phyloP scores from a whole-genome alignment of 2,888 invertebrate species.

The Dryococelus australis region DNA sequence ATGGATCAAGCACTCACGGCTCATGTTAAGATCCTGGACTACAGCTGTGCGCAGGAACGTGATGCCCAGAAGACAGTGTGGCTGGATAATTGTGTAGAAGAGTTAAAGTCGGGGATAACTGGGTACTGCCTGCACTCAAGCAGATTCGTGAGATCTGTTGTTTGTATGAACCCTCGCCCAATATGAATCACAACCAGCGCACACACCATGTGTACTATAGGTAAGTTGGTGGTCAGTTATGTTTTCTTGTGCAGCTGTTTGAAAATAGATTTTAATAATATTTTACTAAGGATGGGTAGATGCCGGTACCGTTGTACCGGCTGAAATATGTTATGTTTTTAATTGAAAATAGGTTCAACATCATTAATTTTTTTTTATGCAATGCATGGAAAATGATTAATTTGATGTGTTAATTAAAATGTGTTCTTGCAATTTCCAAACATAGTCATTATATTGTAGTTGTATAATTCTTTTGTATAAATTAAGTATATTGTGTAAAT shows the following conservation, averaged over 20 bases:
- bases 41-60: slow-evolving; percentile 96
- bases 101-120: slow-evolving; percentile 85
- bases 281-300: no score
- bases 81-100: slow-evolving; percentile 96
- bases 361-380: no score
- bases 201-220: slow-evolving; percentile 67
- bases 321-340: no score
- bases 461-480: no score
- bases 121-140: slow-evolving; percentile 94
- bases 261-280: neutral
- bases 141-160: slow-evolving; percentile 96
- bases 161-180: slow-evolving; percentile 87
- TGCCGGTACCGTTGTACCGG: no score
- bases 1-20: slow-evolving; percentile 96
- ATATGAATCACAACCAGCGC: slow-evolving; percentile 66
- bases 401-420: no score
- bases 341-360: no score
- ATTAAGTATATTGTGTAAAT: no score
- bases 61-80: slow-evolving; percentile 95
- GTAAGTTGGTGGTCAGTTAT: slow-evolving; percentile 52
- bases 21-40: slow-evolving; percentile 96
- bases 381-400: no score
- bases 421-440: no score
- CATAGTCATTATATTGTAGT: no score
- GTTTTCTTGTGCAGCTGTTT: no score